phyloP scores from a whole-genome alignment of 2,797 vertebrate species.

The Acipenser ruthenus region DNA sequence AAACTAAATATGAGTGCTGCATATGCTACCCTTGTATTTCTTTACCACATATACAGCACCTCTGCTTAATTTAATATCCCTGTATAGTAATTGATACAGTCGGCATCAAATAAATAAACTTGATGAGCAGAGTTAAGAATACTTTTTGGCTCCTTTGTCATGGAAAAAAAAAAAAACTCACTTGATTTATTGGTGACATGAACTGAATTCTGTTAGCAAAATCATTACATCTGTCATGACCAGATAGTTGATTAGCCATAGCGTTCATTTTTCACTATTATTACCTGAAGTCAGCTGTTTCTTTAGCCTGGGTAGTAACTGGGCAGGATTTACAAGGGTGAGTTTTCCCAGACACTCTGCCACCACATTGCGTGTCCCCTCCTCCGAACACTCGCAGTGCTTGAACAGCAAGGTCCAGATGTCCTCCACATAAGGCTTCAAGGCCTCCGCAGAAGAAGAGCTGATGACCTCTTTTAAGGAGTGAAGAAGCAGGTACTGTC shows the following conservation, averaged over 20 bases:
- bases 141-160: neutral
- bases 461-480: conserved; percentile 85
- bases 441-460: conserved; percentile 58
- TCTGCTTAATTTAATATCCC: too few relatives aligned
- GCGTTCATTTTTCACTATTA: neutral
- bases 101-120: neutral
- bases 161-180: too few relatives aligned
- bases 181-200: too few relatives aligned
- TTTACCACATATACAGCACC: too few relatives aligned
- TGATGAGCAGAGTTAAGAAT: neutral
- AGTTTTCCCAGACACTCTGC: conserved; percentile 87
- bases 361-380: conserved; percentile 85
- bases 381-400: conserved; percentile 77
- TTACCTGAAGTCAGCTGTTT: conserved; percentile 78
- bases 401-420: conserved; percentile 83
- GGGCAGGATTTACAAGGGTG: conserved; percentile 67
- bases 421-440: conserved; percentile 74
- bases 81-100: too few relatives aligned
- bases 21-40: too few relatives aligned
- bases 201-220: too few relatives aligned
- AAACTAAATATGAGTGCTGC: too few relatives aligned
- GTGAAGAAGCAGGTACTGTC: conserved; percentile 86
- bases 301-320: conserved; percentile 71
- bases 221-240: neutral
- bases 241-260: neutral